A percentile compares a stretch with the other conserved stretches of the same genome.
Evolutionary conservation across 1,140 invertebrate genomes (phyloP).

Genomic region (Eueides isabella): DNA sequence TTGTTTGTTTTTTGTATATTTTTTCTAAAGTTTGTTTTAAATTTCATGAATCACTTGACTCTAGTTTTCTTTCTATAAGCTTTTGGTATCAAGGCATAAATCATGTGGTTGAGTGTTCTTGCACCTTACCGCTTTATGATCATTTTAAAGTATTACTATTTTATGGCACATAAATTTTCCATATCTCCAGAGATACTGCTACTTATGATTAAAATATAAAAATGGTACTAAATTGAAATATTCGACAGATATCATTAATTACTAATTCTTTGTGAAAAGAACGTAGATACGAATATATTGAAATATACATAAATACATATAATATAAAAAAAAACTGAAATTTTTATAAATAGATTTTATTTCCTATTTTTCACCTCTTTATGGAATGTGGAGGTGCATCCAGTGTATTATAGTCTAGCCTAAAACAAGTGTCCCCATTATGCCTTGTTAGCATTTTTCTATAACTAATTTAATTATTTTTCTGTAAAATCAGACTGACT

Average conservation of each 20-base stretch:
- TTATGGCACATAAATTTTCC: conserved; percentile 37
- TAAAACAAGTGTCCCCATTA: too few relatives aligned
- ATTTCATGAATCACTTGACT: not conserved
- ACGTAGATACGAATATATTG: too few relatives aligned
- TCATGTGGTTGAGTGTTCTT: conserved; percentile 16
- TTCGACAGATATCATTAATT: not conserved
- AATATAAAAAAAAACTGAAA: too few relatives aligned
- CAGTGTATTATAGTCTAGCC: too few relatives aligned
- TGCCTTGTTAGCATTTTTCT: too few relatives aligned
- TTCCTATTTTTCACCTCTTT: too few relatives aligned
- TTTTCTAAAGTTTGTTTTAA: not conserved
- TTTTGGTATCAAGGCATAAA: conserved; percentile 14
- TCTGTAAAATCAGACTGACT: too few relatives aligned
- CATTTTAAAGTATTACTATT: conserved; percentile 29
- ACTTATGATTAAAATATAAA: conserved; percentile 33
- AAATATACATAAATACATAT: too few relatives aligned
- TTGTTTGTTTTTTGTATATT: not conserved
- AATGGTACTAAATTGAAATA: conserved; percentile 27
- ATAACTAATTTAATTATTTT: too few relatives aligned
- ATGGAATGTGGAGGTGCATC: too few relatives aligned
- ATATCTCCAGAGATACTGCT: conserved; percentile 30
- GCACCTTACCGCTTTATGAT: conserved; percentile 27
- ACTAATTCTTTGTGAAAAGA: not conserved
- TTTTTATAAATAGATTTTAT: too few relatives aligned
- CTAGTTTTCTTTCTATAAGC: not conserved